Percentiles rank a stretch among this genome's conserved stretches.
phyloP scores from a whole-genome alignment of 1,140 invertebrate species.

The Euura lappo region DNA sequence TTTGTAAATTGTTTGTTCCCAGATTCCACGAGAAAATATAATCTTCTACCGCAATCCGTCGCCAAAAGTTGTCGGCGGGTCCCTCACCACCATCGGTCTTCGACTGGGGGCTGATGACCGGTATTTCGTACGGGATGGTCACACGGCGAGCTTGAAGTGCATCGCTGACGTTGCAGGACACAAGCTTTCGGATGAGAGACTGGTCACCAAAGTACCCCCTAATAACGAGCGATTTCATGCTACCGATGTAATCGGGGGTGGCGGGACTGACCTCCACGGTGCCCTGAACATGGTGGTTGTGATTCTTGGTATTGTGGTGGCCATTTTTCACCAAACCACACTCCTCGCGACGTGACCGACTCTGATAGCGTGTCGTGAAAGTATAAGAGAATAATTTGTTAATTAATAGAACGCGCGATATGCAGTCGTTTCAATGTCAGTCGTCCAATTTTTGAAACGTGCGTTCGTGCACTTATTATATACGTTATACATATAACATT shows the following conservation, averaged over 20 bases:
- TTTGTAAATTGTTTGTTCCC: constrained; percentile 17
- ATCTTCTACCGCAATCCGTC: constrained; percentile 26
- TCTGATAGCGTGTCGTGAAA: no score
- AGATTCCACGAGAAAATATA: constrained; percentile 37
- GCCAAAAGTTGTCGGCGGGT: constrained; percentile 14
- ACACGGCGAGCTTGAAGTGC: constrained; percentile 33
- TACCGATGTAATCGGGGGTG: constrained; percentile 32
- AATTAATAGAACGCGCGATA: not conserved
- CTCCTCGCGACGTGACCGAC: constrained; percentile 36
- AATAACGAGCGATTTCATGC: constrained; percentile 42
- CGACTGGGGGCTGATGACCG: constrained; percentile 32
- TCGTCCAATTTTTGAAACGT: no score
- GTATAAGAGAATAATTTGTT: not conserved
- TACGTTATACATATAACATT: no score
- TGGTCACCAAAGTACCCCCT: constrained; percentile 29
- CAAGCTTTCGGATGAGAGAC: constrained; percentile 24
- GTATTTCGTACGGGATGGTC: constrained; percentile 28
- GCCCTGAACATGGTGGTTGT: not conserved
- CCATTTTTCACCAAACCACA: constrained; percentile 16
- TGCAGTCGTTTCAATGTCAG: no score
- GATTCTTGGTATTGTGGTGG: not conserved
- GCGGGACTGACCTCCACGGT: not conserved
- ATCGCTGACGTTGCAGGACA: constrained; percentile 33
- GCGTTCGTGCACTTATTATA: no score
- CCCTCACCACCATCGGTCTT: constrained; percentile 36